These are phyloP conservation scores for Pomatorhinus ruficollis DNA, from an alignment of 2,113 vertebrate genomes.

Conservation along the genomic window DNA sequence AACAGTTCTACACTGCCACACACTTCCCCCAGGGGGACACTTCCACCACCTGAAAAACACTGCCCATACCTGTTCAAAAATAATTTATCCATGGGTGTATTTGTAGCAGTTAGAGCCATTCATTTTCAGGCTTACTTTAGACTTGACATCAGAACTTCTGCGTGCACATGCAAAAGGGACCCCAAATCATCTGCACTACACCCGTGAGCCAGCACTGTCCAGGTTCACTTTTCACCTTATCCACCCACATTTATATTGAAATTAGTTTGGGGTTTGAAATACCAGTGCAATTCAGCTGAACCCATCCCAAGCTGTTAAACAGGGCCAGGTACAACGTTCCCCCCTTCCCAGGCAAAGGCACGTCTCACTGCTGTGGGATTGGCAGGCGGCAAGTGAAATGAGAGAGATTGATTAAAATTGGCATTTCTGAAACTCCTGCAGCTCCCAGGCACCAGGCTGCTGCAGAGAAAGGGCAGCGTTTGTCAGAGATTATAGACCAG, in stretches of 20 bases:
- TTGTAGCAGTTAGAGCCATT: neutral
- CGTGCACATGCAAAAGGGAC: neutral
- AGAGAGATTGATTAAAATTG: conserved; percentile 38
- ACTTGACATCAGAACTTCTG: neutral
- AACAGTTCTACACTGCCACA: fast-evolving
- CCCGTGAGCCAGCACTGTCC: fast-evolving
- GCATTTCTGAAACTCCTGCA: conserved; percentile 21
- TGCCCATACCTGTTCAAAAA: neutral
- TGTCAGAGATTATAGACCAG: neutral
- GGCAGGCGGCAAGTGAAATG: neutral
- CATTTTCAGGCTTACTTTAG: neutral
- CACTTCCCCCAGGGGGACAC: fast-evolving
- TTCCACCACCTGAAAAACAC: neutral
- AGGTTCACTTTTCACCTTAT: neutral
- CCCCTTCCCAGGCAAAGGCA: neutral
- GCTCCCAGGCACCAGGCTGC: neutral
- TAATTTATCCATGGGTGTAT: neutral
- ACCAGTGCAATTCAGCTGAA: neutral
- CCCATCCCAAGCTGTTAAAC: neutral
- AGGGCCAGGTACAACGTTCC: neutral
- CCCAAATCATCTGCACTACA: neutral
- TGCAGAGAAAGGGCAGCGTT: neutral
- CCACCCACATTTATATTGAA: fast-evolving
- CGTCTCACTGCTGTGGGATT: neutral
- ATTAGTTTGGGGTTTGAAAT: neutral